Percentiles rank a stretch among this genome's conserved stretches.
Conservation (phyloP, 2,113 vertebrate species). For the Thunnus thynnus region DNA sequence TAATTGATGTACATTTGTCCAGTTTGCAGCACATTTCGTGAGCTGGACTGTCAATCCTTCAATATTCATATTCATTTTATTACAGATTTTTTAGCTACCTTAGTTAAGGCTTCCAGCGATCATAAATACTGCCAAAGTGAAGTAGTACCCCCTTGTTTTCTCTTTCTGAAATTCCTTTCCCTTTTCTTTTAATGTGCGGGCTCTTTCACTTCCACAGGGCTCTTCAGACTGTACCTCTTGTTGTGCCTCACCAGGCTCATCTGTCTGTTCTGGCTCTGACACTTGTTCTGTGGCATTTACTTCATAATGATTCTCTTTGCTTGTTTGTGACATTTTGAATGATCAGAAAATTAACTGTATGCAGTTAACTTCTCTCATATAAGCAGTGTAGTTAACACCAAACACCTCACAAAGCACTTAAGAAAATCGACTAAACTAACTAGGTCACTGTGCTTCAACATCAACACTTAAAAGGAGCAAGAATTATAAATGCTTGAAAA, state of each 20-base stretch:
- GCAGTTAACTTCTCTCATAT: background rate
- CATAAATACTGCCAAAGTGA: slow-evolving; percentile 23
- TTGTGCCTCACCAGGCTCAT: background rate
- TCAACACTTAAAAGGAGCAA: background rate
- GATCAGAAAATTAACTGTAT: background rate
- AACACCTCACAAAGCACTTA: background rate
- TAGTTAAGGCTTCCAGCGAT: slow-evolving; percentile 9
- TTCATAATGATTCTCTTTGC: no score
- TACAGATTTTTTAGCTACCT: slow-evolving; percentile 12
- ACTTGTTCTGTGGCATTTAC: background rate
- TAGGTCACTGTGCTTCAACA: background rate
- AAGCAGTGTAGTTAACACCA: background rate
- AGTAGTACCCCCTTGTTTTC: background rate
- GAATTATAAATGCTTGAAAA: background rate
- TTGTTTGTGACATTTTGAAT: background rate
- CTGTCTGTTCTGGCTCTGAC: background rate
- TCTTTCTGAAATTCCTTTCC: slow-evolving; percentile 9
- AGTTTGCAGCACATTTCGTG: slow-evolving; percentile 13
- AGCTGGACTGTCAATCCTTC: slow-evolving; percentile 2
- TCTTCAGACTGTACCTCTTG: background rate
- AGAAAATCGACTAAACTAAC: background rate
- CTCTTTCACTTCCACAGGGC: slow-evolving; percentile 2
- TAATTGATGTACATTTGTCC: slow-evolving; percentile 18
- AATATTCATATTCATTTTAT: background rate
- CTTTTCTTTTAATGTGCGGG: slow-evolving; percentile 15